Evolutionary conservation across 2,113 vertebrate species (phyloP).

Genomic region (Sialia sialis): DNA sequence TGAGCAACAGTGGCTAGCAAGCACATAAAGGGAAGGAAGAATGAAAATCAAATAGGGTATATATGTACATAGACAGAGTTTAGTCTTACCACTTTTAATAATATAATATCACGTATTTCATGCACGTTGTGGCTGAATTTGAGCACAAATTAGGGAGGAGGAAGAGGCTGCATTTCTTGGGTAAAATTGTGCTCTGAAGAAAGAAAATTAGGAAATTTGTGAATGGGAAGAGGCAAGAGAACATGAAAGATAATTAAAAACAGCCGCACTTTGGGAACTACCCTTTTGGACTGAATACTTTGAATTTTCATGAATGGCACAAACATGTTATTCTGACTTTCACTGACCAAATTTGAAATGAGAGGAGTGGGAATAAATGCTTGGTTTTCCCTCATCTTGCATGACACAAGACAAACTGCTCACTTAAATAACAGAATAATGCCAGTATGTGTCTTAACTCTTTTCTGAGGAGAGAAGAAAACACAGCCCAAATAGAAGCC

Average conservation of each 20-base stretch:
- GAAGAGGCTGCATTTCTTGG: not conserved
- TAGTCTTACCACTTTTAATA: not conserved
- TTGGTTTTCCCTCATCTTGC: not conserved
- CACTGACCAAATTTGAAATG: not conserved
- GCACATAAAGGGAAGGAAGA: not conserved
- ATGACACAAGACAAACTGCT: not conserved
- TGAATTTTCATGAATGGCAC: not conserved
- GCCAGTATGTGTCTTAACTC: not conserved
- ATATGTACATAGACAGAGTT: accelerated
- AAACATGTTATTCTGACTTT: not conserved
- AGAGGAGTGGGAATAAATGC: not conserved
- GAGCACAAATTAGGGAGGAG: not conserved
- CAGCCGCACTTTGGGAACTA: not conserved
- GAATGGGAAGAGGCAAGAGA: not conserved
- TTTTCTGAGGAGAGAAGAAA: not conserved
- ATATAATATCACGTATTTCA: not conserved
- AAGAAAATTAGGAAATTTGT: not conserved
- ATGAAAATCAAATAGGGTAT: not conserved
- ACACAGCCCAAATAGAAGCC: not conserved
- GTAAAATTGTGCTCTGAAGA: not conserved
- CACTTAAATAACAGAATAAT: not conserved
- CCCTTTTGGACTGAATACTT: not conserved
- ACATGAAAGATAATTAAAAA: not conserved
- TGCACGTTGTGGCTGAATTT: not conserved
- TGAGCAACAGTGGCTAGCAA: not conserved